Base-by-base conservation (phyloP, 2,113 vertebrate species). In the Polypterus bichir region DNA sequence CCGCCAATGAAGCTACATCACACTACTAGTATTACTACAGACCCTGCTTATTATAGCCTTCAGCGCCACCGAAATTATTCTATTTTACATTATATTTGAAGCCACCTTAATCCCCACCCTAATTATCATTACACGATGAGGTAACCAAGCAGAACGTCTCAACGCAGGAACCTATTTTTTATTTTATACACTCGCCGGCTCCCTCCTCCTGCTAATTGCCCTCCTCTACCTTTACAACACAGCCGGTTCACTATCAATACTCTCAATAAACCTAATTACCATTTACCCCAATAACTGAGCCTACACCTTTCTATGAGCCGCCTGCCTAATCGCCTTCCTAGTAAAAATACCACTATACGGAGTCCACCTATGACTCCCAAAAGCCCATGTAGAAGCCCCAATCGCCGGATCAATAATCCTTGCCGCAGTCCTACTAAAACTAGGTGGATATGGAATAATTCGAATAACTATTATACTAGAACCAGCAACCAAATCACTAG, bases 361-460 rank as follows among this genome's bases (percentile, higher is more conserved):
- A 0, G 7, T 68, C 0, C 74, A 77, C 57, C 54, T 77, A 0
- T 76, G 76, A 62, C 44, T 76, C 0, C 71, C 74, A 2, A 77
- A 77, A 66, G 73, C 76, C 1, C 76, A 75, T 1, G 70, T 75
- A 6, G 73, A 77, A 49, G 73, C 73, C 1, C 76, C 76, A 0
- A 57, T 77, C 0, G 70, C 73, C 1, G 73, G 70, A 0, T 77
- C 76, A 0, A 77, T 77, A 58, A 44, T 75, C 0, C 53, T 75
- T 3, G 76, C 73, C 0, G 69, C 71, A 0, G 59, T 75, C 0
- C 8, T 77, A 0, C 58, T 77, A 4, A 77, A 77, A 69, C 45
- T 76, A 0, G 76, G 76, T 0, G 76, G 74, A 0, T 76, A 77
- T 1, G 70, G 76, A 0, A 74, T 76, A 3, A 71, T 74, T 5